Evolutionary conservation across 2,888 invertebrate species (phyloP).

Genomic region (Myopa testacea): DNA sequence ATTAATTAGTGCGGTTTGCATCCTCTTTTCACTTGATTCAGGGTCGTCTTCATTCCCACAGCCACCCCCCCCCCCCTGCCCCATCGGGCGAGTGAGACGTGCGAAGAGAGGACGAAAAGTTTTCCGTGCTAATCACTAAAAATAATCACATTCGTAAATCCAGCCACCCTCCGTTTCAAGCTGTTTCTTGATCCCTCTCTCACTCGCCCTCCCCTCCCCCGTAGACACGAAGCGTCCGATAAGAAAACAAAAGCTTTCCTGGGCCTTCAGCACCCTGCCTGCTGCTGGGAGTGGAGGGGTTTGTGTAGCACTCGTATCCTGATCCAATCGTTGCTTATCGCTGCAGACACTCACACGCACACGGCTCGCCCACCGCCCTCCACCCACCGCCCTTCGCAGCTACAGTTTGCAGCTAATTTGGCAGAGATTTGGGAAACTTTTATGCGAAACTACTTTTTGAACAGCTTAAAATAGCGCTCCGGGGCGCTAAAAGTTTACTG

Average conservation of each 20-base stretch:
- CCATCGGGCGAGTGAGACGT: too few relatives aligned
- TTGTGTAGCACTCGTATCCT: background rate
- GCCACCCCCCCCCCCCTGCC: background rate
- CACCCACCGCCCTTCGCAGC: background rate
- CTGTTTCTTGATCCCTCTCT: background rate
- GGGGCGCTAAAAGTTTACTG: conserved; percentile 24
- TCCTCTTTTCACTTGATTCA: conserved; percentile 16
- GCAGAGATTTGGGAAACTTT: conserved; percentile 50
- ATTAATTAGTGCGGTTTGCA: conserved; percentile 26
- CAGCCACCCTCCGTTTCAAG: conserved; percentile 3
- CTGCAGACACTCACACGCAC: conserved; percentile 4
- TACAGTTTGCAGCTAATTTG: conserved; percentile 51
- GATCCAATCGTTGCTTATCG: conserved; percentile 25
- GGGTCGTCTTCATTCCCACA: background rate
- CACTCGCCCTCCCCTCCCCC: background rate
- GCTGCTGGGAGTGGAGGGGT: conserved; percentile 17
- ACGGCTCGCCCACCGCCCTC: background rate
- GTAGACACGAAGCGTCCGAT: conserved; percentile 14
- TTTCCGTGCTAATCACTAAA: conserved; percentile 26
- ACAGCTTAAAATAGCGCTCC: conserved; percentile 31
- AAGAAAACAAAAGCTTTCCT: conserved; percentile 33
- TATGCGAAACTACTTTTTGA: conserved; percentile 25
- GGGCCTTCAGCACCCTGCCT: background rate
- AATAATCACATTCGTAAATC: conserved; percentile 33
- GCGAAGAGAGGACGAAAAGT: conserved; percentile 1